A percentile compares a stretch with the other conserved stretches of the same genome.
Conservation (phyloP, 2,113 vertebrate species). For the Euleptes europaea region DNA sequence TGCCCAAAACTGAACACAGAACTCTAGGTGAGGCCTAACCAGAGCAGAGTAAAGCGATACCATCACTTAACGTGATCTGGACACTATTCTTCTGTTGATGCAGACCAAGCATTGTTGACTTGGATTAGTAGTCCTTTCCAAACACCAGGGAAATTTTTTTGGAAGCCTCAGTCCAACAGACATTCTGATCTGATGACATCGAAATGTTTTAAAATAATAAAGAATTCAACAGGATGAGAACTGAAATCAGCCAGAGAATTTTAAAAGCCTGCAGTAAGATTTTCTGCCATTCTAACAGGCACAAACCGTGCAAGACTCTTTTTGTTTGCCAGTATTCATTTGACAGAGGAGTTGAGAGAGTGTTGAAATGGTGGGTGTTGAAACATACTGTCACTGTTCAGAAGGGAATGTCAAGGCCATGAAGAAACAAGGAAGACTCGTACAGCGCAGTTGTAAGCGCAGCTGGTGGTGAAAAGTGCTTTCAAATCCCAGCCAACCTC, state of each 20-base stretch:
- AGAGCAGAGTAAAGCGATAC: too few species aligned
- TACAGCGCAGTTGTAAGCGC: not conserved
- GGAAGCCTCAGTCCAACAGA: too few species aligned
- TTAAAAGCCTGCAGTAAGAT: slow-evolving; percentile 30
- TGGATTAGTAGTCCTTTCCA: not conserved
- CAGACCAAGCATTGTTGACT: not conserved
- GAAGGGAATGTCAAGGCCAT: slow-evolving; percentile 45
- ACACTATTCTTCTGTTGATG: too few species aligned
- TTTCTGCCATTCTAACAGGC: slow-evolving; percentile 14
- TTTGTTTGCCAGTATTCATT: slow-evolving; percentile 54
- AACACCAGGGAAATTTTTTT: too few species aligned
- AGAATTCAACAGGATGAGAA: not conserved
- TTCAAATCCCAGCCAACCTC: too few species aligned
- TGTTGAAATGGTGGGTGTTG: slow-evolving; percentile 32
- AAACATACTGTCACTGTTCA: slow-evolving; percentile 53
- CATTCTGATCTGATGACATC: too few species aligned
- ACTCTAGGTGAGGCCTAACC: too few species aligned
- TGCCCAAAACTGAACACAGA: too few species aligned
- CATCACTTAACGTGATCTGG: too few species aligned
- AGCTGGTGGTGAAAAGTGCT: too few species aligned
- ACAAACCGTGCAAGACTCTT: slow-evolving; percentile 29
- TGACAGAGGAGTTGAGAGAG: slow-evolving; percentile 13
- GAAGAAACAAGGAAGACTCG: slow-evolving; percentile 39
- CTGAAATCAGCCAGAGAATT: slow-evolving; percentile 29
- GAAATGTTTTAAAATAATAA: not conserved